Evolutionary conservation across 2,888 invertebrate species (phyloP).

Genomic region (Heliconius ethilla): DNA sequence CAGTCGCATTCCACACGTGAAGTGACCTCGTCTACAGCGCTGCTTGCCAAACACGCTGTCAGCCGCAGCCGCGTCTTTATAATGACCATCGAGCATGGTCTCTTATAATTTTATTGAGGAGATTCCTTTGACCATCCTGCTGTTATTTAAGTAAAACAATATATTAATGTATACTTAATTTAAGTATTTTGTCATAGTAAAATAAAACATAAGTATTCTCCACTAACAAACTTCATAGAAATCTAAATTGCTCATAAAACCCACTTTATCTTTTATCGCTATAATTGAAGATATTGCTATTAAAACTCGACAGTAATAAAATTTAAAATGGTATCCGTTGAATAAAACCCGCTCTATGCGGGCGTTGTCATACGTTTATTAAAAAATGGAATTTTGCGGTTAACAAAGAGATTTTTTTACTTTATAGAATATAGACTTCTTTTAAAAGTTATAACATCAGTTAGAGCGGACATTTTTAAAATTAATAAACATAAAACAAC

Average conservation of each 20-base stretch:
- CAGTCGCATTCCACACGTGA: conserved; percentile 57
- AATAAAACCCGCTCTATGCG: conserved; percentile 62
- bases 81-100: conserved; percentile 39
- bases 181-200: background rate
- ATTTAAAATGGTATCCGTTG: conserved; percentile 58
- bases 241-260: conserved; percentile 32
- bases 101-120: conserved; percentile 21
- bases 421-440: background rate
- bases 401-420: conserved; percentile 22
- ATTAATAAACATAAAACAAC: background rate
- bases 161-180: background rate
- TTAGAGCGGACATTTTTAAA: background rate
- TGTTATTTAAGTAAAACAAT: background rate
- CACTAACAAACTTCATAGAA: conserved; percentile 27
- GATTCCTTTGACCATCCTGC: background rate
- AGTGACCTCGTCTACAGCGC: conserved; percentile 48
- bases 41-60: conserved; percentile 49
- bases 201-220: conserved; percentile 1
- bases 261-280: conserved; percentile 31
- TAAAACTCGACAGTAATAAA: conserved; percentile 64
- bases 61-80: conserved; percentile 46
- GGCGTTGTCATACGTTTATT: conserved; percentile 54
- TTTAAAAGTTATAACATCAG: background rate
- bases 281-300: conserved; percentile 51
- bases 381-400: conserved; percentile 49